Evolutionary conservation across 2,113 vertebrate genomes (phyloP), one percentile per base, ranked within the genome.

Genomic region (Otus sunia): DNA sequence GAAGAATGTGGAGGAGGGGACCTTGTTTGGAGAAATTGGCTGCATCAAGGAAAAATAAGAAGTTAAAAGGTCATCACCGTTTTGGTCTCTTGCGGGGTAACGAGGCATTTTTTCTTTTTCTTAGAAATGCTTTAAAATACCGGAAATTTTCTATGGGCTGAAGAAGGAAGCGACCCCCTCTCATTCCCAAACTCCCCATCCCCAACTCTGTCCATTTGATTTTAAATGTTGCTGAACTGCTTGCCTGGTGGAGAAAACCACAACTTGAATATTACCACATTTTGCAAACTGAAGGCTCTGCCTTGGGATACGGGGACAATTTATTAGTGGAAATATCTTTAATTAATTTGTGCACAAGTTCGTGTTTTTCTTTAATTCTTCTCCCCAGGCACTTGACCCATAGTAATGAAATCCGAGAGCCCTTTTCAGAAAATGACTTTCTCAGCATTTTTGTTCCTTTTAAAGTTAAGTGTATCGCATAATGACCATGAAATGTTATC

Each of bases 291-390:
- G 94, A 97, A 96, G 97, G 97, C 96, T 97, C 96, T 97, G 98
- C 98, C 97, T 97, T 97, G 97, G 98, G 98, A 97, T 96, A 98
- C 50, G 25, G 96, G 97, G 97, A 98, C 97, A 97, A 98, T 98
- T 98, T 98, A 98, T 98, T 98, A 98, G 97, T 98, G 98, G 98
- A 98, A 98, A 98, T 98, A 98, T 98, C 97, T 98, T 98, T 98
- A 98, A 98, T 98, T 98, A 98, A 98, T 98, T 98, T 98, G 98
- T 98, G 98, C 98, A 98, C 96, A 98, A 98, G 97, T 98, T 98
- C 97, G 80, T 98, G 97, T 98, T 98, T 98, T 98, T 96, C 97
- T 98, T 98, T 98, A 98, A 98, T 98, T 98, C 97, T 97, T 98
- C 96, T 98, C 98, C 97, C 97, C 97, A 94, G 98, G 98, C 97